Percentiles rank a stretch among this genome's conserved stretches.
phyloP scores from a whole-genome alignment of 2,113 vertebrate genomes.

The Patagioenas fasciata region DNA sequence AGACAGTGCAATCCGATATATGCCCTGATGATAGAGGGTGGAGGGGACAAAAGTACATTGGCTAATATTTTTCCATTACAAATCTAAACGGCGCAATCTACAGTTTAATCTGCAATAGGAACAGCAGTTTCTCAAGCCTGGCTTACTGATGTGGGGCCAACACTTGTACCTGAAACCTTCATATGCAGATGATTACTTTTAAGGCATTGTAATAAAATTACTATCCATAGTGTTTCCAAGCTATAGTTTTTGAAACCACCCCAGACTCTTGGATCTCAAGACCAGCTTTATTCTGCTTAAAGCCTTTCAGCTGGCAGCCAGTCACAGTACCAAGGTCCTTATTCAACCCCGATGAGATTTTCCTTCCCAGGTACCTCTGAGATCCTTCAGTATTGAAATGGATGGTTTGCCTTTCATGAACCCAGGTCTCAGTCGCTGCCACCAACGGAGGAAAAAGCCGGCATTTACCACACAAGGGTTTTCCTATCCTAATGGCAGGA shows the following conservation, averaged over 20 bases:
- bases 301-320: not conserved
- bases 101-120: conserved; percentile 42
- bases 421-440: conserved; percentile 7
- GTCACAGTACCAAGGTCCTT: conserved; percentile 29
- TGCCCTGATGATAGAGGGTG: conserved; percentile 66
- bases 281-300: not conserved
- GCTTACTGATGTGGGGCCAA: conserved; percentile 1
- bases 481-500: conserved; percentile 64
- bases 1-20: conserved; percentile 65
- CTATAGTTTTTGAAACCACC: conserved; percentile 6
- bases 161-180: conserved; percentile 13
- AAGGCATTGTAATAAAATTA: not conserved
- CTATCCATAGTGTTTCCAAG: not conserved
- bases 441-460: conserved; percentile 26
- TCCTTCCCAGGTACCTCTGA: conserved; percentile 37
- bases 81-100: conserved; percentile 46
- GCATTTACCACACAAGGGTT: conserved; percentile 58
- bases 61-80: conserved; percentile 77
- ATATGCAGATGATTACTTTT: not conserved
- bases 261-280: not conserved
- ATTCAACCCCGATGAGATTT: conserved; percentile 19
- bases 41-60: conserved; percentile 53
- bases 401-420: conserved; percentile 57
- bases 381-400: not conserved
- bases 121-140: conserved; percentile 13